Conservation (phyloP, 2,113 vertebrate species). For the human (Homo sapiens) region GRCh38 chr4:165987501-165988000, state of each 20-base stretch:
- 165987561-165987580: neutral
- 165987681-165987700: neutral
- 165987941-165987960: neutral
- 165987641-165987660: neutral
- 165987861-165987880: neutral
- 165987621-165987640: neutral
- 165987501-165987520: neutral
- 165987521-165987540: neutral
- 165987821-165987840: neutral
- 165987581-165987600: neutral
- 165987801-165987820: slow-evolving; percentile 39
- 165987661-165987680: neutral
- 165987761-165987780: neutral
- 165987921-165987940: neutral
- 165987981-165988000: neutral
- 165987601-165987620: neutral
- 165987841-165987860: slow-evolving; percentile 53
- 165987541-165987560: neutral
- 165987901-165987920: neutral
- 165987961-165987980: slow-evolving; percentile 6
- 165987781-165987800: neutral
- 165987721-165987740: neutral
- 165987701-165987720: neutral
- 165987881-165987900: neutral
- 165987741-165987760: neutral